Base-by-base conservation (phyloP, 2,888 invertebrate genomes). In the Sepioteuthis lessoniana region DNA sequence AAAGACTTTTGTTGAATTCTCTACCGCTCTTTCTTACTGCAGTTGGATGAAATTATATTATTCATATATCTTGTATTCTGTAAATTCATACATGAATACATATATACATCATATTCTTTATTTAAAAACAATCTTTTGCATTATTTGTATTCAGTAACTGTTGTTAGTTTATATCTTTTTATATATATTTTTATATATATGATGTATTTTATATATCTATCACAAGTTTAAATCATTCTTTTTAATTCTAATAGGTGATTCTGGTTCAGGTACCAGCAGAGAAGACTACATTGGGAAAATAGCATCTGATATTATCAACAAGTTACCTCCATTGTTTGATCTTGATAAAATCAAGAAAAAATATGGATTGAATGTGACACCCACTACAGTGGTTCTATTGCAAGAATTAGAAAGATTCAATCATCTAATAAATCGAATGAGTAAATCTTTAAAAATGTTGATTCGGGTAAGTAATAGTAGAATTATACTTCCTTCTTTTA, bases 331-430 rank as follows among this genome's bases (percentile, higher is more conserved):
- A 28, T 97, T 98, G 95, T 99, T 98, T 97, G 98, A 99, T 97
- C 98, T 99, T 93, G 98, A 98, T 98, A 98, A 98, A 97, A 98
- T 99, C 55, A 98, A 98, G 95, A 98, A 98, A 97, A 98, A 98
- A 96, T 98, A 98, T 96, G 98, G 98, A 96, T 97, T 98, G 97
- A 98, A 98, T 95, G 98, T 99, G 95, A 98, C 98, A 10, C 99
- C 99, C 1, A 98, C 98, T 0, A 98, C 98, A 0, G 98, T 99
- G 35, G 99, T 99, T 1, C 97, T 99, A 93, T 97, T 99, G 94
- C 99, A 99, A 97, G 97, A 99, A 97, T 97, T 99, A 90, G 99
- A 99, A 96, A 98, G 99, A 94, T 99, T 99, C 97, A 99, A 99
- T 97, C 97, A 98, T 38, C 98, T 99, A 0, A 98, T 99, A 94